Evolutionary conservation across 2,888 invertebrate species (phyloP), one percentile per base, ranked within the genome.

Genomic region (Stegophylla sp.): DNA sequence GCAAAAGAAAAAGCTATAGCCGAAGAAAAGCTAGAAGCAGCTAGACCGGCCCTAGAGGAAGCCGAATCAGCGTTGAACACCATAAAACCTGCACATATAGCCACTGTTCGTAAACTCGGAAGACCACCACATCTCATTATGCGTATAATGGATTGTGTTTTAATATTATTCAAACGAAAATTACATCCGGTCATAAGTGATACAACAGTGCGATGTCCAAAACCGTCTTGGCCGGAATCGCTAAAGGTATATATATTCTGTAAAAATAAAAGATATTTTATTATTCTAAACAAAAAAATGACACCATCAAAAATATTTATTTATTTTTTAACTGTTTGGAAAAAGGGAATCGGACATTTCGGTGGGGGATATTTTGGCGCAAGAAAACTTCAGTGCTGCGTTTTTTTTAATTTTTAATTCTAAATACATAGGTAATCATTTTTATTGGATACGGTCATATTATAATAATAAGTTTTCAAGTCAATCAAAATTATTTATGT

Each of bases 141-240:
- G 97, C 90, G 97, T 83, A 98, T 98, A 84, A 98, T 98, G 98
- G 98, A 98, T 87, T 96, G 95, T 86, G 97, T 97, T 0, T 86
- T 97, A 84, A 93, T 98, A 84, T 88, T 98, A 34, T 98, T 98
- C 86, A 96, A 97, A 88, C 90, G 95, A 83, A 93, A 92, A 87
- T 86, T 97, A 66, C 95, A 96, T 86, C 90, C 94, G 0, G 90
- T 94, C 7, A 91, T 92, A 84, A 89, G 92, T 5, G 98, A 98
- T 86, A 90, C 91, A 0, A 91, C 94, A 45, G 91, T 92, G 0
- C 91, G 92, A 0, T 95, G 95, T 86, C 93, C 95, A 0, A 97
- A 96, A 85, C 97, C 98, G 3, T 97, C 97, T 0, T 98, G 98
- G 98, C 91, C 93, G 10, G 98, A 98, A 86, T 97, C 97, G 0